A percentile compares a stretch with the other conserved stretches of the same genome.
Conservation (phyloP, 2,113 vertebrate genomes). For the Mormyrus iriodes region DNA sequence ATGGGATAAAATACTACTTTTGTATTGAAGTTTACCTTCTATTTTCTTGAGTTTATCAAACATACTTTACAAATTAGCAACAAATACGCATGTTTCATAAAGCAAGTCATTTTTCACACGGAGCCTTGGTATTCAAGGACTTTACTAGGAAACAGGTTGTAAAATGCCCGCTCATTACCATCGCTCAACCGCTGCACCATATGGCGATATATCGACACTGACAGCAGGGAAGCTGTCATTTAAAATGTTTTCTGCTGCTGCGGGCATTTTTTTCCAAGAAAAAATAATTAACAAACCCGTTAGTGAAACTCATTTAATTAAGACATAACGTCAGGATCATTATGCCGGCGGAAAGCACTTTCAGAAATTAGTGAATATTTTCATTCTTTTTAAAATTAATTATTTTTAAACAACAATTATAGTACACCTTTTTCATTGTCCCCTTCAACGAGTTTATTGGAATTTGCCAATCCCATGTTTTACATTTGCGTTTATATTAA, state of each 20-base stretch:
- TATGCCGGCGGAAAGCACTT: not conserved
- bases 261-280: not conserved
- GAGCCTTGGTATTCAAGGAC: not conserved
- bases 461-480: not conserved
- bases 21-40: not conserved
- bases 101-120: not conserved
- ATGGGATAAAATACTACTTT: not conserved
- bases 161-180: not conserved
- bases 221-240: slow-evolving; percentile 3
- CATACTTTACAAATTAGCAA: not conserved
- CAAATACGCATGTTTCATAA: not conserved
- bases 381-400: not conserved
- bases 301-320: not conserved
- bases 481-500: not conserved
- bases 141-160: slow-evolving; percentile 5
- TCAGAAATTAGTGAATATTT: not conserved
- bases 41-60: not conserved
- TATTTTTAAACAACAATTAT: not conserved
- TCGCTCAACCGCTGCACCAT: not conserved
- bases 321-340: not conserved
- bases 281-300: slow-evolving; percentile 16
- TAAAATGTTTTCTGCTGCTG: not conserved
- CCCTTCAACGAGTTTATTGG: not conserved
- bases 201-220: slow-evolving; percentile 14
- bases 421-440: not conserved